A percentile compares a stretch with the other conserved stretches of the same genome.
Conservation (phyloP, 2,113 vertebrate species). For the Phylloscopus trochiloides region DNA sequence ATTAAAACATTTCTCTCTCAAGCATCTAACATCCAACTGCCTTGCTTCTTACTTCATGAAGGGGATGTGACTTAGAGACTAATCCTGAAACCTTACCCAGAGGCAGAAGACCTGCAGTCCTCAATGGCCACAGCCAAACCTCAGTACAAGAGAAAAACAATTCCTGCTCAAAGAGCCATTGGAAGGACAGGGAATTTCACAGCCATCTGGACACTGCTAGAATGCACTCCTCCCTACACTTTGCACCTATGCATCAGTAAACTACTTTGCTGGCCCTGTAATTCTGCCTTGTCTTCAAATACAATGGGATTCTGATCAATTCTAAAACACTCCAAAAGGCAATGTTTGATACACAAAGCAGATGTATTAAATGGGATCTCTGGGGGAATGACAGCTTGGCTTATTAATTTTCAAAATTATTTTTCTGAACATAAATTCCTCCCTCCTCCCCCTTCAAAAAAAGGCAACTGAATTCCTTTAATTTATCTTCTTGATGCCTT, state of each 20-base stretch:
- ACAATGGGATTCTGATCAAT: background rate
- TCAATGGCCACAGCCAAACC: background rate
- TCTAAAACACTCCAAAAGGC: background rate
- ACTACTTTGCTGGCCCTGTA: background rate
- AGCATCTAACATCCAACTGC: background rate
- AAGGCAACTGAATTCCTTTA: background rate
- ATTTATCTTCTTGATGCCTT: background rate
- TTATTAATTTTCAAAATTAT: background rate
- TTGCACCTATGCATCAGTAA: background rate
- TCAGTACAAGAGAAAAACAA: background rate
- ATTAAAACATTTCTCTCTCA: background rate
- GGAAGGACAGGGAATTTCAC: background rate
- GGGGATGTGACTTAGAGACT: fast-evolving
- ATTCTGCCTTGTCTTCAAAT: background rate
- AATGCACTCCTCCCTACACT: background rate
- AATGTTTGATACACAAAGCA: background rate
- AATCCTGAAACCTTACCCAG: background rate
- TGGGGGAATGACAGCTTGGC: background rate
- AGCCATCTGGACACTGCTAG: background rate
- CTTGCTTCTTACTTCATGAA: background rate
- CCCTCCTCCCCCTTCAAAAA: background rate
- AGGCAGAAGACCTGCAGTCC: background rate
- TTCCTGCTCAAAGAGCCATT: background rate
- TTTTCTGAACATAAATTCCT: background rate
- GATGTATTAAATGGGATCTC: background rate